phyloP scores from a whole-genome alignment of 2,113 vertebrate genomes.

The Lepisosteus osseus region DNA sequence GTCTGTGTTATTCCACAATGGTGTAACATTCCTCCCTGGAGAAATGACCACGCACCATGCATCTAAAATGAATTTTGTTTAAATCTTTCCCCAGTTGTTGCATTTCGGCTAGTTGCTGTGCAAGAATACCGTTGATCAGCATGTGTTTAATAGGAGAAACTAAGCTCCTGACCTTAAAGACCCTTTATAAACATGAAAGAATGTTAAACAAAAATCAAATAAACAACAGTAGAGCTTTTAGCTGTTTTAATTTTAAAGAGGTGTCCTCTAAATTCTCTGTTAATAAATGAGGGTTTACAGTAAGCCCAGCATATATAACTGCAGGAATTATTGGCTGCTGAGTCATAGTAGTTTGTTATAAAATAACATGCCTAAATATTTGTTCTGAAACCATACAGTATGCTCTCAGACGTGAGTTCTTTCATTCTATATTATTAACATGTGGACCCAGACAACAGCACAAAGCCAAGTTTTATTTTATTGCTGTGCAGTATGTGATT shows the following conservation, averaged over 20 bases:
- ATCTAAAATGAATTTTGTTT: not conserved
- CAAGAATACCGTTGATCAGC: not conserved
- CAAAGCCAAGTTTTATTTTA: conserved; percentile 1
- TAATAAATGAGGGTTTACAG: not conserved
- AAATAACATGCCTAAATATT: not conserved
- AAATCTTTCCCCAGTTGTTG: not conserved
- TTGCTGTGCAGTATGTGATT: not conserved
- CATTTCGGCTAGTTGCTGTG: not conserved
- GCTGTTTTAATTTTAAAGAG: not conserved
- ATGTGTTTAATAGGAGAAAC: not conserved
- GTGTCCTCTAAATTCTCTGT: not conserved
- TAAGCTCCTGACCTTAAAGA: not conserved
- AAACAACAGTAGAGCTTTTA: not conserved
- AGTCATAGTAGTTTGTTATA: not conserved
- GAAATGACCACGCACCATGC: conserved; percentile 26
- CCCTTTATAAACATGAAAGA: not conserved
- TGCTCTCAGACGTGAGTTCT: not conserved
- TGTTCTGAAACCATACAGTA: not conserved
- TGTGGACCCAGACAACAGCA: not conserved
- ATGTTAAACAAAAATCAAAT: not conserved
- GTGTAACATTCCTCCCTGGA: conserved; percentile 45
- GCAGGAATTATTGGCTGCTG: conserved; percentile 6
- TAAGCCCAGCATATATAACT: not conserved
- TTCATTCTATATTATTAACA: not conserved
- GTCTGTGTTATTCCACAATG: conserved; percentile 35